Conservation (phyloP, 2,888 invertebrate species). For the Neoitamus cyanurus region DNA sequence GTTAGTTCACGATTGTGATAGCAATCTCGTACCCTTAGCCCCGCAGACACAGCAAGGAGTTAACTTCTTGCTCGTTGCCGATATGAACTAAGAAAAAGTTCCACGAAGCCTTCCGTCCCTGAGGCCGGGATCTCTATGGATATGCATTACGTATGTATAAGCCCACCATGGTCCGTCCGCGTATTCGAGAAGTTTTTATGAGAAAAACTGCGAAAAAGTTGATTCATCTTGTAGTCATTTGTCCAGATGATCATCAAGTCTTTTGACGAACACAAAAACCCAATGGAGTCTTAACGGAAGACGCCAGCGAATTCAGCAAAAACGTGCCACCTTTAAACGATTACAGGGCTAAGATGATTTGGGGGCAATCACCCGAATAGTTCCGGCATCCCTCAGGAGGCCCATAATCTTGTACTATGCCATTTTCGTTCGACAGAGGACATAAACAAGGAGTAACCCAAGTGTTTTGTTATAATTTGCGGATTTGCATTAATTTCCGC, state of each 20-base stretch:
- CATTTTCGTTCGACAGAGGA: neutral
- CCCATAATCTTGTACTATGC: neutral
- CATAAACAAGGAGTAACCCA: neutral
- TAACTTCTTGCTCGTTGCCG: neutral
- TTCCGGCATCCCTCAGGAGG: neutral
- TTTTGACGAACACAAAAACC: neutral
- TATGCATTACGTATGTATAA: neutral
- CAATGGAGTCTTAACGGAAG: neutral
- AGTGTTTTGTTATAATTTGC: neutral
- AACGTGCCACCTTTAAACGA: neutral
- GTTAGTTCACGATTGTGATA: neutral
- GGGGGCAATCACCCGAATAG: neutral
- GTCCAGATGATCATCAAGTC: slow-evolving; percentile 17
- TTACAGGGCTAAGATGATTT: neutral
- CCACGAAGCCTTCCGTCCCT: neutral
- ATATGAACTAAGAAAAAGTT: neutral
- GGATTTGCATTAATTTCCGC: neutral
- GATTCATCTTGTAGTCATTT: slow-evolving; percentile 29
- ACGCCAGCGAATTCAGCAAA: neutral
- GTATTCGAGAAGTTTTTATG: slow-evolving; percentile 13
- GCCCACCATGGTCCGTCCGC: neutral
- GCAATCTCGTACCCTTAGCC: neutral
- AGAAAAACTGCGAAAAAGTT: neutral
- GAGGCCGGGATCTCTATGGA: neutral
- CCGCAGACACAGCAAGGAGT: neutral